Percentiles rank a stretch among this genome's conserved stretches.
phyloP scores from a whole-genome alignment of 2,888 invertebrate genomes.

The Gnatocerus cornutus region DNA sequence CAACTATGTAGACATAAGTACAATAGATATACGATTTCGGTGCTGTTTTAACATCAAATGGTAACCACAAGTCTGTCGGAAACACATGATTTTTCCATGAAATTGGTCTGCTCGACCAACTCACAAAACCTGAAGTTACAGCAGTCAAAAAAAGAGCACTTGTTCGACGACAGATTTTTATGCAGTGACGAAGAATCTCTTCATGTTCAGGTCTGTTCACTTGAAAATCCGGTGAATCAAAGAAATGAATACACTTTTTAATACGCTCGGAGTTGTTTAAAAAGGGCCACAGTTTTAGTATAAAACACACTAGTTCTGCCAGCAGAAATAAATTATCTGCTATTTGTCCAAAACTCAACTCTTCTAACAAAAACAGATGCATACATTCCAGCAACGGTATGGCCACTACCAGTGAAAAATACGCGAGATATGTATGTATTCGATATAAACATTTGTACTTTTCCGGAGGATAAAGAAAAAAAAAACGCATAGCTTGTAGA shows the following conservation, averaged over 20 bases:
- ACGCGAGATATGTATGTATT: slow-evolving; percentile 2
- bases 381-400: slow-evolving; percentile 20
- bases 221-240: slow-evolving; percentile 11
- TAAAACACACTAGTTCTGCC: slow-evolving; percentile 27
- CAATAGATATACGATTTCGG: slow-evolving; percentile 1
- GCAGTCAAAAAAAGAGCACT: slow-evolving; percentile 8
- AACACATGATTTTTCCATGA: slow-evolving; percentile 25
- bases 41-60: slow-evolving; percentile 16
- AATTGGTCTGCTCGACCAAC: slow-evolving; percentile 30
- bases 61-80: slow-evolving; percentile 31
- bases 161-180: slow-evolving; percentile 13
- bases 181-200: slow-evolving; percentile 8
- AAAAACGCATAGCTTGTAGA: slow-evolving; percentile 1
- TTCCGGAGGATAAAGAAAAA: slow-evolving; percentile 16
- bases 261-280: slow-evolving; percentile 3
- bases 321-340: slow-evolving; percentile 25
- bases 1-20: slow-evolving; percentile 24
- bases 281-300: slow-evolving; percentile 30
- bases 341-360: slow-evolving; percentile 11
- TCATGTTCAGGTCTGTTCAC: slow-evolving; percentile 10
- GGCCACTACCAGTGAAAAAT: slow-evolving; percentile 9
- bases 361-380: slow-evolving; percentile 3
- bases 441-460: slow-evolving; percentile 9
- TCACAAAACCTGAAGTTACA: slow-evolving; percentile 17
- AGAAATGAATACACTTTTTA: slow-evolving; percentile 24